Evolutionary conservation across 2,797 vertebrate genomes (phyloP), one percentile per base, ranked within the genome.

Genomic region (Pipistrellus nathusii): DNA sequence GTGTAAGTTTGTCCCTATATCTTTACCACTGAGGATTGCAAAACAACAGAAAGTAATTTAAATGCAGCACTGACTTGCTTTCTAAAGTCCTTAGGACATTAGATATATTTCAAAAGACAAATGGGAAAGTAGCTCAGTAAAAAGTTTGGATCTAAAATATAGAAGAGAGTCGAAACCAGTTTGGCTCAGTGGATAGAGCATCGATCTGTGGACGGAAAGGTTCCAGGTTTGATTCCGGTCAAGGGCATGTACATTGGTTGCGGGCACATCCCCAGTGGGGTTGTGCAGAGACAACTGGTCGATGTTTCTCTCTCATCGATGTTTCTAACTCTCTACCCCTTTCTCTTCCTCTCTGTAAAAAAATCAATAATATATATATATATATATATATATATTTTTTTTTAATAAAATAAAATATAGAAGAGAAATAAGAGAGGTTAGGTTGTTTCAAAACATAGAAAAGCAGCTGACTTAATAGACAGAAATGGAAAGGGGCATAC

Each of bases 41-140:
- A 75, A 75, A 51, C 17, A 86, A 69, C 30, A 64, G 46, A 64
- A 69, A 55, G 20, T 66, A 66, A 83, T 71, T 81, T 69, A 78
- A 80, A n/a, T 87, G 35, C 25, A 51, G 8, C 55, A 21, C 14
- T 75, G 14, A 23, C 20, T 82, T 82, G 2, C n/a, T 9, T 64
- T 78, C 11, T 83, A 64, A 90, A 83, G 20, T 27, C 41, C 68
- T 91, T 32, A 83, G 77, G 38, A 84, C 90, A 57, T 80, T 80
- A 84, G 3, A n/a, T 35, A 48, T 71, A 62, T 83, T 66, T 88
- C 11, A 51, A 73, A 91, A 86, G 21, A 25, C 41, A 95, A 55
- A 77, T 85, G 14, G 23, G 17, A 69, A 44, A n/a, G 27, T 57
- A 72, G 2, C 18, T 27, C 4, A 66, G 35, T 64, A 48, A 85